These are phyloP conservation scores for Gavialis gangeticus DNA, from an alignment of 2,113 vertebrate genomes.

Conservation along the genomic window DNA sequence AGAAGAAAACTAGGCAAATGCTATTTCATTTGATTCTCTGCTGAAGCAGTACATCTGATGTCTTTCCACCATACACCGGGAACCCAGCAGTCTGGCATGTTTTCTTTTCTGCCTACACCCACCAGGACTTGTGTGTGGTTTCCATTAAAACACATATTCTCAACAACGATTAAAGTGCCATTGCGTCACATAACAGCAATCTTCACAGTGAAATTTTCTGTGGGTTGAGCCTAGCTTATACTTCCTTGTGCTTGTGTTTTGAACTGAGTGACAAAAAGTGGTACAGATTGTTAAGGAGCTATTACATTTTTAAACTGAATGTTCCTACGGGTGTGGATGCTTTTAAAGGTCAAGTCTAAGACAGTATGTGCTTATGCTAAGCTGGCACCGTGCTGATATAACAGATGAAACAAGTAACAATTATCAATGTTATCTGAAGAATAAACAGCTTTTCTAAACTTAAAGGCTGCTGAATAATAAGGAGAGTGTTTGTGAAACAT, in stretches of 20 bases:
- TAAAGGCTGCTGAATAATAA: conserved; percentile 2
- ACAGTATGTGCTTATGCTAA: conserved; percentile 16
- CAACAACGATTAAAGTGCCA: not conserved
- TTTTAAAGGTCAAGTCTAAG: conserved; percentile 47
- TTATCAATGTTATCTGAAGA: conserved; percentile 30
- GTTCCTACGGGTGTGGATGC: conserved; percentile 40
- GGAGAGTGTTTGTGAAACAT: not conserved
- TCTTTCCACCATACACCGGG: not conserved
- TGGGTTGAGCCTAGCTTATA: not conserved
- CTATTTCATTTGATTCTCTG: not conserved
- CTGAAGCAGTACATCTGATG: not conserved
- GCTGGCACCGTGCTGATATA: conserved; percentile 25
- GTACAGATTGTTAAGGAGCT: not conserved
- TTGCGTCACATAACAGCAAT: not conserved
- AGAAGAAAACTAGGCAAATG: not conserved
- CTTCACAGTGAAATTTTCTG: not conserved
- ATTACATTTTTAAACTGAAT: conserved; percentile 24
- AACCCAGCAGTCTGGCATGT: not conserved
- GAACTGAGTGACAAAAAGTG: conserved; percentile 28
- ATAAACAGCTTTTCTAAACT: conserved; percentile 49
- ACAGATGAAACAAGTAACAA: conserved; percentile 48
- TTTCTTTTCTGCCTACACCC: not conserved
- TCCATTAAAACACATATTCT: not conserved
- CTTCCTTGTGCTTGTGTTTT: not conserved
- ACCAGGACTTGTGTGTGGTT: rapidly evolving